phyloP scores from a whole-genome alignment of 1,140 invertebrate genomes.

The Bicyclus anynana region DNA sequence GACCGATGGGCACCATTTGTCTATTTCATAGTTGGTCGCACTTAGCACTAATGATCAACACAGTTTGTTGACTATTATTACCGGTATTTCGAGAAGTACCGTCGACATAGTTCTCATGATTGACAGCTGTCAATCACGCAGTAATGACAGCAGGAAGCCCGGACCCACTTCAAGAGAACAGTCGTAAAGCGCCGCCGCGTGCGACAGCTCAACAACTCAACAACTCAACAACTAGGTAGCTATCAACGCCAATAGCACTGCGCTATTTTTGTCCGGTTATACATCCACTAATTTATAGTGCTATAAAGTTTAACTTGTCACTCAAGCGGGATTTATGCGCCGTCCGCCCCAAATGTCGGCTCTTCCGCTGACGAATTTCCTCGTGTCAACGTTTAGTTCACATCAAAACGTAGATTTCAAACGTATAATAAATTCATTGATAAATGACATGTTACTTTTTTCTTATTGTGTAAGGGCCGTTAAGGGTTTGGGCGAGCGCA shows the following conservation, averaged over 20 bases:
- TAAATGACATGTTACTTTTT: background rate
- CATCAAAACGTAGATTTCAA: slow-evolving; percentile 24
- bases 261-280: slow-evolving; percentile 60
- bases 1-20: too few species aligned
- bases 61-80: background rate
- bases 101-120: slow-evolving; percentile 4
- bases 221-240: slow-evolving; percentile 54
- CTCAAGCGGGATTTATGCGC: slow-evolving; percentile 64
- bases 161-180: slow-evolving; percentile 27
- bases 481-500: too few species aligned
- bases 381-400: slow-evolving; percentile 61
- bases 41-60: too few species aligned
- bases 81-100: background rate
- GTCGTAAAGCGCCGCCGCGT: slow-evolving; percentile 42
- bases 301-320: slow-evolving; percentile 74
- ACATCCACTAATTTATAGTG: slow-evolving; percentile 70
- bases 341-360: slow-evolving; percentile 65
- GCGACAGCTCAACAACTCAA: slow-evolving; percentile 68
- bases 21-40: too few species aligned
- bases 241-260: slow-evolving; percentile 52
- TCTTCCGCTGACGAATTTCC: slow-evolving; percentile 70
- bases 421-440: background rate
- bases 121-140: background rate
- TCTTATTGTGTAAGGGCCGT: too few species aligned
- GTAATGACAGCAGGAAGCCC: slow-evolving; percentile 9